Base-by-base conservation (phyloP, 1,140 invertebrate species). In the Fragariocoptes setiger region DNA sequence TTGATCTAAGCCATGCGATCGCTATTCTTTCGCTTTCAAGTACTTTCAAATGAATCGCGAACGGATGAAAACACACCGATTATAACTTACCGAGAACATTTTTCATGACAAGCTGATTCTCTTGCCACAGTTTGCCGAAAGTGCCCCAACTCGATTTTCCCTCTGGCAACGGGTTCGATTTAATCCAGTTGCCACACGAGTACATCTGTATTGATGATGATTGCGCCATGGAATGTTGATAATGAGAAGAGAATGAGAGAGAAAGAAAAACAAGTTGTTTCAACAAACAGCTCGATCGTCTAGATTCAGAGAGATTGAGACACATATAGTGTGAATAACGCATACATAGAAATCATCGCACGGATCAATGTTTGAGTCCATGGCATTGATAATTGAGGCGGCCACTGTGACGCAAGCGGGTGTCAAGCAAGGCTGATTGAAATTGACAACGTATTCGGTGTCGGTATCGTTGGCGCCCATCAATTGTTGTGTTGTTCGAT, bases 81-180 rank as follows among this genome's bases (percentile, higher is more conserved):
- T n/a, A n/a, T n/a, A 2, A 48, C 51, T 47, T 47, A 62, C 62
- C 80, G 48, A 92, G 58, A 31, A 74, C 74, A 55, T 75, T 78
- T 59, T 80, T 78, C 45, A 92, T 71, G n/a, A 82, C 70, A 19
- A 85, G 56, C 52, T 88, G 78, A 57, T 90, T 90, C 51, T 82
- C 70, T 51, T 86, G 72, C 54, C 82, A 78, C 36, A 92, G 63
- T 55, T 86, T 83, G 36, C 72, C 73, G 56, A 90, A 90, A n/a
- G 79, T 85, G 16, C 77, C 77, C 83, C 83, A 90, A 39, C 70
- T 72, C n/a, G 74, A 74, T 53, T 79, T n/a, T 71, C 76, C 55
- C 75, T 54, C 62, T 0, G 85, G 85, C 44, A 88, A 76, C 0
- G 80, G 78, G 59, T 90, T 86, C 38, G 71, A 70, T 50, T 71